Percentiles rank a stretch among this genome's conserved stretches.
phyloP scores from a whole-genome alignment of 92 coral and sea anemone species.

The Hydrozoanthus gracilis region DNA sequence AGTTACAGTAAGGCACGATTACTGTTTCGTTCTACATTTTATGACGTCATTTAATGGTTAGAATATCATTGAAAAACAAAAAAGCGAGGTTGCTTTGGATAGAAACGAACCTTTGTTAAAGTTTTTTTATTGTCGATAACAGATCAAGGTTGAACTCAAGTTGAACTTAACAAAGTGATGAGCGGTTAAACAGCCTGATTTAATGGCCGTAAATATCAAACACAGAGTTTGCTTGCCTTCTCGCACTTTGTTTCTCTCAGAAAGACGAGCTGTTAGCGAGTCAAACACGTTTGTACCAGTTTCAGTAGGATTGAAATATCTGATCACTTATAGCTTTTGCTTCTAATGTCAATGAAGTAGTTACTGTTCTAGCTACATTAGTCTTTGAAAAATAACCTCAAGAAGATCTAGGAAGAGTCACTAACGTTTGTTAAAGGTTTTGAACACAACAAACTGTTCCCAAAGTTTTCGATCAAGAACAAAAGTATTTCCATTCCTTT shows the following conservation, averaged over 20 bases:
- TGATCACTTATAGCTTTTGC: not conserved
- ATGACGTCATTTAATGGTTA: not conserved
- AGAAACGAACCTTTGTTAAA: not conserved
- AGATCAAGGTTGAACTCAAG: not conserved
- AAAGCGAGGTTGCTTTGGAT: not conserved
- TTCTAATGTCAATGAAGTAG: not conserved
- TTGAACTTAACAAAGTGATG: not conserved
- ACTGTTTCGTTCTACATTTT: conserved; percentile 1
- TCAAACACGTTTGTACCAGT: not conserved
- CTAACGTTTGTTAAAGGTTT: not conserved
- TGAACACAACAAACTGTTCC: not conserved
- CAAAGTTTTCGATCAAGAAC: not conserved
- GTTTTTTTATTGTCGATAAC: not conserved
- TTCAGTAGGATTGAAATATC: not conserved
- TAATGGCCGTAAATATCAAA: not conserved
- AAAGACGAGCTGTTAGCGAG: not conserved
- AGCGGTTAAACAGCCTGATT: not conserved
- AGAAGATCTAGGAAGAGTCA: not conserved
- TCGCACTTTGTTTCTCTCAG: not conserved
- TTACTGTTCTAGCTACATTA: not conserved
- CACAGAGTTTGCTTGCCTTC: not conserved
- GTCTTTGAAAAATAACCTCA: not conserved
- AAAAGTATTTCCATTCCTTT: not conserved
- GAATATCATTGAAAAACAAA: not conserved
- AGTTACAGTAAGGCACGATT: not conserved